Base-by-base conservation (phyloP, 2,113 vertebrate species). In the Dasyprocta punctata region DNA sequence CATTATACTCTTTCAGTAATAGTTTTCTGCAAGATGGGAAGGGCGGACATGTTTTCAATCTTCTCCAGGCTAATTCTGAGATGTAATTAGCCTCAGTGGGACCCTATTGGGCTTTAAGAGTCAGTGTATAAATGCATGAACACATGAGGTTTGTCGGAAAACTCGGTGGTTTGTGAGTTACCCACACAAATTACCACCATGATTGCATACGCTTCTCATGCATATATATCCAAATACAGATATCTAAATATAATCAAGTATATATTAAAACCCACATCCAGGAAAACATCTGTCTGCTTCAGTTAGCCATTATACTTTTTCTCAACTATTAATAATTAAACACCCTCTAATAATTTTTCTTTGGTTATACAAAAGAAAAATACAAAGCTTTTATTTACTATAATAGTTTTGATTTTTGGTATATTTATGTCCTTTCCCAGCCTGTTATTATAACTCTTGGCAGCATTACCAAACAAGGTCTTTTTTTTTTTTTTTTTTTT, bases 401-500 rank as follows among this genome's bases (percentile, higher is more conserved):
- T 30, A 81, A 41, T 75, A 52, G 73, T 60, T 90, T 36, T 61
- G 28, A 75, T 60, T 52, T 81, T 60, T 54, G 38, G 0, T 69
- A 10, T 47, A 80, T 63, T 80, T 96, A 38, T 41, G 63, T 30
- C 28, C 11, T 90, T 58, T 14, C n/a, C 41, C 28, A 52, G 73
- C 8, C 80, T 33, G 36, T 63, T 84, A 87, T 83, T 90, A 36
- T 92, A 94, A 61, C 49, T 80, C 87, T 63, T 41, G 96, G 3
- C 92, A 60, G 14, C 38, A 33, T 80, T 71, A 52, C 30, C 69
- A n/a, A 81, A 69, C 3, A 88, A 60, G 16, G 16, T n/a, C 3
- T 90, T 94, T 93, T 88, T 91, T 90, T 49, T 56, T 17, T 71
- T 49, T 56, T 17, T 71, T 90, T 94, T 93, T 88, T 91, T 90